Evolutionary conservation across 2,113 vertebrate genomes (phyloP), one percentile per base, ranked within the genome.

Genomic region (Pagrus major): DNA sequence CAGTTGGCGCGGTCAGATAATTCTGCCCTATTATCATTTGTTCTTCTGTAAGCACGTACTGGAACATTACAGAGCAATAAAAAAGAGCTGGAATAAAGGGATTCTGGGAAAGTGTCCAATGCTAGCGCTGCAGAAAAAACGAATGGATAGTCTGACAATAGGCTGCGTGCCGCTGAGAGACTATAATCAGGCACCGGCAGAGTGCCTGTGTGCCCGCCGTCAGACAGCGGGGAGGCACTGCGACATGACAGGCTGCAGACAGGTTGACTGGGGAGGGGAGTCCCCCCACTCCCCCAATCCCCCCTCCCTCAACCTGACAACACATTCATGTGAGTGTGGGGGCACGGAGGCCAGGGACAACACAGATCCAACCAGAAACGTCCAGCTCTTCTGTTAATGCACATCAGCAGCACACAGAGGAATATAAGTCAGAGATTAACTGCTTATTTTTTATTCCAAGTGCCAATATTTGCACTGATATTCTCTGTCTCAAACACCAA

Each of bases 31-130:
- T 90, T 72, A 89, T 89, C 72, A 70, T 85, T 58, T 76, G 64
- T 71, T 89, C 65, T 60, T 60, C 72, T 83, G 76, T 76, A 51
- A 74, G 84, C 70, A 44, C 52, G 46, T 52, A 68, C 84, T 89
- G 82, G 87, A 90, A 92, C 85, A 80, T 84, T 78, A 88, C 81
- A 68, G 72, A 64, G 81, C 67, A 69, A 84, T 78, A 67, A 70
- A 60, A 46, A 71, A 59, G 44, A 54, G 81, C 42, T 10, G 70
- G 83, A 86, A 89, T 82, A 87, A 91, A 86, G 65, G 83, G 66
- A 74, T 85, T 89, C 91, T 90, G 90, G 92, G 91, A 93, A 83
- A 63, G 77, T 21, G 52, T 88, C 90, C 91, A 93, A 89, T 25
- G 77, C 85, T 49, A 65, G 69, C 83, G 8, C 68, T 59, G 82